Evolutionary conservation across 2,113 vertebrate genomes (phyloP).

Genomic region (Thalassarche chlororhynchos): DNA sequence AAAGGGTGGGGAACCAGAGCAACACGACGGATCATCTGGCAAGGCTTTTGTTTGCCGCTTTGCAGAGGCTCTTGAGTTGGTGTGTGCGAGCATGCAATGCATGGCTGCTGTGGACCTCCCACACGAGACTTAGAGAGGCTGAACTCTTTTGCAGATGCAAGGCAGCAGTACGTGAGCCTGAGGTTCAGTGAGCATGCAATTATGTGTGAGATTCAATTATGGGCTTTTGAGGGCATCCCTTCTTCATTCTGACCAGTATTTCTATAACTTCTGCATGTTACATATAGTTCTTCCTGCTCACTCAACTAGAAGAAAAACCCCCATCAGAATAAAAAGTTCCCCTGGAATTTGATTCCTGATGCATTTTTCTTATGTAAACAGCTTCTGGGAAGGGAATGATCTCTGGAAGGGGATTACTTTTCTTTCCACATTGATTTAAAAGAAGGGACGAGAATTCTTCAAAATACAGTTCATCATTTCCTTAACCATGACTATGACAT

Average conservation of each 20-base stretch:
- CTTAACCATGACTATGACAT: not conserved
- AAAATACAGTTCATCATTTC: not conserved
- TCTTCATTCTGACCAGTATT: not conserved
- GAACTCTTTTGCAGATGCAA: not conserved
- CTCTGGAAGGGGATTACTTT: not conserved
- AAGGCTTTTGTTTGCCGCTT: not conserved
- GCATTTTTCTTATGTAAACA: not conserved
- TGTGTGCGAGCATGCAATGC: not conserved
- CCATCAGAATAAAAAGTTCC: not conserved
- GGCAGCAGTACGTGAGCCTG: not conserved
- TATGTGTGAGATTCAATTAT: conserved; percentile 43
- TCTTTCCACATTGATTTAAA: not conserved
- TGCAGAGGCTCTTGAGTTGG: not conserved
- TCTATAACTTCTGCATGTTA: not conserved
- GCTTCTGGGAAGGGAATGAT: not conserved
- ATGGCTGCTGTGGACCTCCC: not conserved
- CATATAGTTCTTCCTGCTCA: not conserved
- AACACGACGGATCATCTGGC: not conserved
- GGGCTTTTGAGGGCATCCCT: not conserved
- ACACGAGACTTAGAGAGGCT: not conserved
- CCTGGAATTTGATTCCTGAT: not conserved
- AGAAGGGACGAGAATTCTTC: not conserved
- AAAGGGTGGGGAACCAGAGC: not conserved
- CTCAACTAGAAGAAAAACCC: not conserved
- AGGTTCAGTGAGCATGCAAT: conserved; percentile 29